Conservation (phyloP, 2,113 vertebrate species). For the Arvicanthis niloticus region DNA sequence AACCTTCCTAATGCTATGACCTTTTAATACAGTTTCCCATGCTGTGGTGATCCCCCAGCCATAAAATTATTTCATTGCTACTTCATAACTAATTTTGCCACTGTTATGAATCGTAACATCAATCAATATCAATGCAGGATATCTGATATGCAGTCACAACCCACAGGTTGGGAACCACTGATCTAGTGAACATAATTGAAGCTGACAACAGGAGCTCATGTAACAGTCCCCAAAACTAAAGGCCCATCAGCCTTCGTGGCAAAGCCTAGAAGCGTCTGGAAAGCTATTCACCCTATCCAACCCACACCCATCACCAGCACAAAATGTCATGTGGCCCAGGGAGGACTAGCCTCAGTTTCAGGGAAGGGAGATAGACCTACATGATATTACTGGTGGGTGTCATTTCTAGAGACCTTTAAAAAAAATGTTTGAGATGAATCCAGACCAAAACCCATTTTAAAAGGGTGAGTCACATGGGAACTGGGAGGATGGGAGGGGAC, state of each 20-base stretch:
- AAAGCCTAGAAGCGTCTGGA: neutral
- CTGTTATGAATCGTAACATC: neutral
- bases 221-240: neutral
- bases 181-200: neutral
- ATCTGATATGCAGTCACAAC: too few relatives aligned
- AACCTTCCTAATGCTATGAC: neutral
- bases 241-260: neutral
- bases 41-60: neutral
- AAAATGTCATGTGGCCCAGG: neutral
- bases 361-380: neutral
- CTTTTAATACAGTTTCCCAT: neutral
- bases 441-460: conserved; percentile 5
- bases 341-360: neutral
- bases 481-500: neutral
- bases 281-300: neutral
- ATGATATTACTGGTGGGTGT: neutral
- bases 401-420: conserved; percentile 17
- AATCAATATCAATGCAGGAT: neutral
- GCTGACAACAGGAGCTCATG: accelerated
- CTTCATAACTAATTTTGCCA: neutral
- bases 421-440: neutral
- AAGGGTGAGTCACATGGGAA: conserved; percentile 33
- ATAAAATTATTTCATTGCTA: neutral
- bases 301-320: neutral
- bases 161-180: neutral